A percentile compares a stretch with the other conserved stretches of the same genome.
phyloP scores from a whole-genome alignment of 2,797 vertebrate genomes.

The Notolepis coatsorum region DNA sequence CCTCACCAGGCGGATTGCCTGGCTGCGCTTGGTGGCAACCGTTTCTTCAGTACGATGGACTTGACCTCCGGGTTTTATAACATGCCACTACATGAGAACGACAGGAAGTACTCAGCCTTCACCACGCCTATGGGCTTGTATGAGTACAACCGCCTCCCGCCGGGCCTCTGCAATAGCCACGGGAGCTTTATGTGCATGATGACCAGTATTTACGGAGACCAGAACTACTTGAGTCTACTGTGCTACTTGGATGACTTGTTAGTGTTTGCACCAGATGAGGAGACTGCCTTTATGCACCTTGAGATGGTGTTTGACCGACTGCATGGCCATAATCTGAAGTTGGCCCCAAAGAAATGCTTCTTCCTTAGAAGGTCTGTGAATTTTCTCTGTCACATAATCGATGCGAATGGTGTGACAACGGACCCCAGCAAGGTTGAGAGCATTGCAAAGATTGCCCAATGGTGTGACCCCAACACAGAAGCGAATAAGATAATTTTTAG shows the following conservation, averaged over 20 bases:
- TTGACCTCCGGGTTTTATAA: no score
- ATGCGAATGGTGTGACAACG: constrained; percentile 3
- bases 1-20: background rate
- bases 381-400: constrained; percentile 23
- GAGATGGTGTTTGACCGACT: constrained; percentile 23
- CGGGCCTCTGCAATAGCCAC: constrained; percentile 38
- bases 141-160: constrained; percentile 22
- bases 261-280: constrained; percentile 19
- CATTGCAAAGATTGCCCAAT: constrained; percentile 20
- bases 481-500: constrained; percentile 8
- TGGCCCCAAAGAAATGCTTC: constrained; percentile 31
- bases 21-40: no score
- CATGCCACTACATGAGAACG: background rate
- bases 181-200: constrained; percentile 36
- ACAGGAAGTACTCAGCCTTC: constrained; percentile 24
- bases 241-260: constrained; percentile 30
- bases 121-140: constrained; percentile 16
- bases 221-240: constrained; percentile 23
- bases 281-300: background rate
- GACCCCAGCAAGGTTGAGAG: constrained; percentile 18
- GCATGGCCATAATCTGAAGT: constrained; percentile 14
- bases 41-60: no score
- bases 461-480: constrained; percentile 10
- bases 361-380: constrained; percentile 24
- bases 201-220: constrained; percentile 36